Evolutionary conservation across 64 coral and sea anemone genomes (phyloP), one percentile per base, ranked within the genome.

Genomic region (Platygyra sinensis): DNA sequence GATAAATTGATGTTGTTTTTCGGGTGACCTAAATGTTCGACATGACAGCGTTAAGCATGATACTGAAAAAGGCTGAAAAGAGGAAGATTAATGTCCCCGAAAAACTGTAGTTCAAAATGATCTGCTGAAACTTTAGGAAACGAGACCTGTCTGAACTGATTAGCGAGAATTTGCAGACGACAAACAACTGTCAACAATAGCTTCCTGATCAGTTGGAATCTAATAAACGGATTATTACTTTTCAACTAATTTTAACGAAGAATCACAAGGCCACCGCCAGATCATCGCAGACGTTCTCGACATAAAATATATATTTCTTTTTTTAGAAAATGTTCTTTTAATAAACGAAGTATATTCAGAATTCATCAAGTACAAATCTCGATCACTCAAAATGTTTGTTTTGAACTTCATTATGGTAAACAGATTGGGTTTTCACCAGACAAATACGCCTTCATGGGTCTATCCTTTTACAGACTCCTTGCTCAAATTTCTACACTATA

Each of bases 151-250:
- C 63, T 85, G 64, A 85, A 72, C 60, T 83, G 61, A 83, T 83
- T 65, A 83, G 60, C 30, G 80, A 11, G 60, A 65, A 64, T 71
- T 85, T 72, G 81, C 2, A 71, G 81, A 52, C 67, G 81, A 85
- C 17, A 71, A 50, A 11, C n/a, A 49, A 9, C 22, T 85, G 18
- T 85, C 81, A 85, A 22, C 81, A 63, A 15, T 38, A 51, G 3
- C 36, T 72, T 85, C 36, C 81, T 69, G 67, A 85, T 85, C 67
- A 85, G 24, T 67, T 16, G 10, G 67, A 85, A 85, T 67, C 62
- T 52, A 71, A 71, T 85, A 85, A 85, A 69, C 22, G 62, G 62
- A 85, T 85, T 85, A 85, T 20, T 46, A 46, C 42, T 46, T 85
- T n/a, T 64, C 17, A 38, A 69, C 65, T 27, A 10, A 85, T 50